Percentiles rank a stretch among this genome's conserved stretches.
phyloP scores from a whole-genome alignment of 30 jellyfish, hydroid and myxozoan species.

The Aurelia sp. region DNA sequence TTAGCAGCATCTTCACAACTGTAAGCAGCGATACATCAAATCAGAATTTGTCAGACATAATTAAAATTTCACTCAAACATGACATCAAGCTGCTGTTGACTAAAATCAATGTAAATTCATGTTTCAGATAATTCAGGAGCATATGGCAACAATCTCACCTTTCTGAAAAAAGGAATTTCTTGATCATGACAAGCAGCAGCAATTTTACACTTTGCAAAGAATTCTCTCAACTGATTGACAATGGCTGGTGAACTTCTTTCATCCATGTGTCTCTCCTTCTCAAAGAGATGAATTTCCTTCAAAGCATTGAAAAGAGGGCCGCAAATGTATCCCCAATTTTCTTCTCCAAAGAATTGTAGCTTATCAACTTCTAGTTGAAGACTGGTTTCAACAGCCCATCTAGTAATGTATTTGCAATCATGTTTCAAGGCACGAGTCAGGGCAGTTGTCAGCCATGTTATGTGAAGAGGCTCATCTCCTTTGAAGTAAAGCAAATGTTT shows the following conservation, averaged over 20 bases:
- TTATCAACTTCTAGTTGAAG: constrained; percentile 51
- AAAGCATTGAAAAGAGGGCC: constrained; percentile 58
- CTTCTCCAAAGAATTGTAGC: constrained; percentile 13
- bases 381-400: constrained; percentile 81
- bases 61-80: too few species aligned
- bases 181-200: constrained; percentile 18
- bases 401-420: constrained; percentile 71
- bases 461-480: constrained; percentile 59
- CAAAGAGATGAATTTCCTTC: constrained; percentile 50
- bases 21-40: too few species aligned
- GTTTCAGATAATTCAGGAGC: not conserved
- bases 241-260: constrained; percentile 15
- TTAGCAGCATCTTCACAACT: too few species aligned
- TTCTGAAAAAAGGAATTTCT: constrained; percentile 36
- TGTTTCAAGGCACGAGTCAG: constrained; percentile 83
- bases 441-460: constrained; percentile 80
- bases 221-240: constrained; percentile 22
- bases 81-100: too few species aligned
- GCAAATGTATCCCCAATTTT: constrained; percentile 41
- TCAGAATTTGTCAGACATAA: too few species aligned
- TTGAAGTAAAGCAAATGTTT: not conserved
- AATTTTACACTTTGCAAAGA: constrained; percentile 31
- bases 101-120: too few species aligned
- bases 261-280: constrained; percentile 21
- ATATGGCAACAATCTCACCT: constrained; percentile 15